Conservation (phyloP, 2,888 invertebrate genomes). For the Drosophila histrio region DNA sequence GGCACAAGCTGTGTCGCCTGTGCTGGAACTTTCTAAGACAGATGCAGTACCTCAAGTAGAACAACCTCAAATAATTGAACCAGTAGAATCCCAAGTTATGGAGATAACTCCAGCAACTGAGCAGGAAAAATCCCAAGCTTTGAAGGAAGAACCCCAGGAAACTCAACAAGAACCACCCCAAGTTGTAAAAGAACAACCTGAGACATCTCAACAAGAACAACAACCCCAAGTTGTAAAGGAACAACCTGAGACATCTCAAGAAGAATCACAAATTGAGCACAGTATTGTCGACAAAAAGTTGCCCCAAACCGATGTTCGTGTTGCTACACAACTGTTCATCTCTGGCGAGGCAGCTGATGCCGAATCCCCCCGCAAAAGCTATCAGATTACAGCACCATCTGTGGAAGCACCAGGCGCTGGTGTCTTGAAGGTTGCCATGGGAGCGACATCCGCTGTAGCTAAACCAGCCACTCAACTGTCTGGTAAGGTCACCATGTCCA, state of each 20-base stretch:
- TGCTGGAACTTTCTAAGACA: too few species aligned
- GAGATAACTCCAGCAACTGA: too few species aligned
- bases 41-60: too few species aligned
- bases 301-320: conserved; percentile 65
- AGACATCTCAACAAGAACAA: not conserved
- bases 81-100: too few species aligned
- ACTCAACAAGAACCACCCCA: too few species aligned
- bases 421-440: conserved; percentile 77
- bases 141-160: too few species aligned
- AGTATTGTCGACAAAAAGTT: not conserved
- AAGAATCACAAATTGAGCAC: conserved; percentile 8
- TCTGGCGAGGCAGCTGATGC: conserved; percentile 74
- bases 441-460: conserved; percentile 28
- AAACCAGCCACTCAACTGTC: conserved; percentile 25
- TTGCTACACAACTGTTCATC: conserved; percentile 82
- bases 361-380: conserved; percentile 67
- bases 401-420: conserved; percentile 82
- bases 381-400: conserved; percentile 82
- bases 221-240: not conserved
- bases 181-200: conserved; percentile 11
- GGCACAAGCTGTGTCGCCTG: conserved; percentile 5
- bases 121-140: not conserved
- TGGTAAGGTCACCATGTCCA: conserved; percentile 81
- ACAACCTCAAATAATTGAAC: too few species aligned
- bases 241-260: not conserved